Base-by-base conservation (phyloP, 2,113 vertebrate species). In the Hepsetus odoe region DNA sequence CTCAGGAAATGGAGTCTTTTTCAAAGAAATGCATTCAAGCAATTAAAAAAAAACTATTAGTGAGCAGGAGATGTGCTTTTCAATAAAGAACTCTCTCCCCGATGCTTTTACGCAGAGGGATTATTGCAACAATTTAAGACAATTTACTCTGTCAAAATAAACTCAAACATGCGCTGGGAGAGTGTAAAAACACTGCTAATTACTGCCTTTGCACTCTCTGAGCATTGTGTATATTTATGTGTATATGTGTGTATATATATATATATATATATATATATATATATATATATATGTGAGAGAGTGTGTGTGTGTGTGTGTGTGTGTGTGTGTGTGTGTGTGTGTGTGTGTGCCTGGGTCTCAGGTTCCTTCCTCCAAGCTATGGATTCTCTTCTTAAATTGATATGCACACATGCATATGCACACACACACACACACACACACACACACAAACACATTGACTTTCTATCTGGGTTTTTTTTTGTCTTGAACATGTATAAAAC, bases 91-190 rank as follows among this genome's bases (percentile, higher is more conserved):
- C 87, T 83, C 85, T 87, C 88, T 85, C 83, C 49, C 82, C 85
- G 73, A 87, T 85, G 88, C 87, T 11, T 85, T 80, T 85, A 86
- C 88, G 87, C 90, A 83, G 90, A 91, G 89, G 91, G 90, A 91
- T 87, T 87, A 87, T 92, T 92, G 87, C 87, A 85, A 90, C 90
- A 91, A 91, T 92, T 84, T 91, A 91, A 86, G 86, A 91, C 91
- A 91, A 91, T 92, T 92, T 90, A 89, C 90, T 90, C 88, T 91
- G 90, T 93, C 93, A 92, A 92, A 92, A 91, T 92, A 92, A 90
- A 88, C 88, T 89, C 87, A 90, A 89, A 91, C 88, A 86, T 85
- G 81, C 80, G 80, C 83, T 85, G 55, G 84, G 87, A 82, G 90
- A 89, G 82, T 85, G 89, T 82, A 83, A 49, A 83, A 87, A 87